Evolutionary conservation across 2,888 invertebrate species (phyloP).

Genomic region (Entomobrya multifasciata): DNA sequence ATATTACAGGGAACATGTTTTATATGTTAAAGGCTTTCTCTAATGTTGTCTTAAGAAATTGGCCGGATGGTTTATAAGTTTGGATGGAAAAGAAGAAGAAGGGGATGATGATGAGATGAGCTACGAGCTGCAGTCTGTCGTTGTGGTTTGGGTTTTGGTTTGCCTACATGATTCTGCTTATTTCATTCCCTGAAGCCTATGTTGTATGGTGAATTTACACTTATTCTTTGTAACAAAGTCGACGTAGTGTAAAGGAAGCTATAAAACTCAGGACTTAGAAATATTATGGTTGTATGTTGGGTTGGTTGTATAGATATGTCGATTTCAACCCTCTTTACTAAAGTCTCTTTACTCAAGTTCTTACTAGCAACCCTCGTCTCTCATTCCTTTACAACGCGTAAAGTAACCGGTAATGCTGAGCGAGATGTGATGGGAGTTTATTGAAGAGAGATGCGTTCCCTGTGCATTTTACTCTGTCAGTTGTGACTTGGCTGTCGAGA

Average conservation of each 20-base stretch:
- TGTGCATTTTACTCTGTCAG: slow-evolving; percentile 59
- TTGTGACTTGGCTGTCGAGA: slow-evolving; percentile 70
- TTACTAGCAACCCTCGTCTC: not conserved
- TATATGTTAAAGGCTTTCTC: slow-evolving; percentile 73
- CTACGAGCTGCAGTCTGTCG: slow-evolving; percentile 26
- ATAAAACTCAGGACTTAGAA: slow-evolving; percentile 18
- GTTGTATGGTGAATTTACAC: slow-evolving; percentile 41
- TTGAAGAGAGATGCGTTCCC: slow-evolving; percentile 3
- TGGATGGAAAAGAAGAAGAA: slow-evolving; percentile 12
- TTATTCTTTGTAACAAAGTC: not conserved
- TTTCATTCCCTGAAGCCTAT: slow-evolving; percentile 12
- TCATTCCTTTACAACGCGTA: not conserved
- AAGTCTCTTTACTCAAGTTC: not conserved
- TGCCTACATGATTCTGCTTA: slow-evolving; percentile 28
- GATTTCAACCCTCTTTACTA: not conserved
- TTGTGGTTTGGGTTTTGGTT: slow-evolving; percentile 53
- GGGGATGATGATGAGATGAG: slow-evolving; percentile 11
- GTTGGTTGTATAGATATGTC: not conserved
- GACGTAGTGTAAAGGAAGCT: slow-evolving; percentile 2
- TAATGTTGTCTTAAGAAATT: slow-evolving; percentile 54
- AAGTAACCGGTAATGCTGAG: slow-evolving; percentile 16
- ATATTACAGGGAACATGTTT: slow-evolving; percentile 70
- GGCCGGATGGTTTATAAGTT: slow-evolving; percentile 64
- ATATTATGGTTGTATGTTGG: not conserved
- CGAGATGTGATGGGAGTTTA: too few relatives aligned